These are phyloP conservation scores for Dasyurus viverrinus DNA, from an alignment of 2,113 vertebrate species.

Conservation along the genomic window DNA sequence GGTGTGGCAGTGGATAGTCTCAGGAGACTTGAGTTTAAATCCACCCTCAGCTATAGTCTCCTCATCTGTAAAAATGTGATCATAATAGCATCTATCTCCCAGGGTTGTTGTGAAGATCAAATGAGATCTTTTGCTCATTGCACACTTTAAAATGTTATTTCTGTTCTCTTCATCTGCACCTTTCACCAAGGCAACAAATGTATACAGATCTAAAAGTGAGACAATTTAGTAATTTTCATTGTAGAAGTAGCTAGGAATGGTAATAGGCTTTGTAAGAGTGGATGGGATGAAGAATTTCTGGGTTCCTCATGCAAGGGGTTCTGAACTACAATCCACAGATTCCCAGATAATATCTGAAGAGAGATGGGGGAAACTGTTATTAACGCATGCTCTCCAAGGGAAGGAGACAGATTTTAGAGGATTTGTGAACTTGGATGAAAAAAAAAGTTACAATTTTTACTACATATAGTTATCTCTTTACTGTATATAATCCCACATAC, in stretches of 20 bases:
- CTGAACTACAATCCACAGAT: background rate
- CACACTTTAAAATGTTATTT: background rate
- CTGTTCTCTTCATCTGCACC: background rate
- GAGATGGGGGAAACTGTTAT: background rate
- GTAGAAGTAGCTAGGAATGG: background rate
- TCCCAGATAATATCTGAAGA: background rate
- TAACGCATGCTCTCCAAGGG: background rate
- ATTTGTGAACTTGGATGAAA: background rate
- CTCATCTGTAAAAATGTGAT: background rate
- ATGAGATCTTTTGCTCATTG: background rate
- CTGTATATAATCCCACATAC: background rate
- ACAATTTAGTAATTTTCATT: background rate
- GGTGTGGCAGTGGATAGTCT: background rate
- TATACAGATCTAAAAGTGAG: background rate
- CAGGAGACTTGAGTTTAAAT: background rate
- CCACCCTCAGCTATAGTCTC: background rate
- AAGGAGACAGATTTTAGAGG: background rate
- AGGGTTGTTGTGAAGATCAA: background rate
- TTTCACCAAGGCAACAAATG: background rate
- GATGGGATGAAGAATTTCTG: background rate
- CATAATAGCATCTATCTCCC: background rate
- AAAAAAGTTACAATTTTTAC: background rate
- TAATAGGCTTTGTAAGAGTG: background rate
- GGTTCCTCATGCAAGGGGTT: background rate
- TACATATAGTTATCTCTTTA: too few species aligned